These are phyloP conservation scores for Drosophila fuyamai DNA, from an alignment of 1,140 invertebrate genomes.

Conservation along the genomic window DNA sequence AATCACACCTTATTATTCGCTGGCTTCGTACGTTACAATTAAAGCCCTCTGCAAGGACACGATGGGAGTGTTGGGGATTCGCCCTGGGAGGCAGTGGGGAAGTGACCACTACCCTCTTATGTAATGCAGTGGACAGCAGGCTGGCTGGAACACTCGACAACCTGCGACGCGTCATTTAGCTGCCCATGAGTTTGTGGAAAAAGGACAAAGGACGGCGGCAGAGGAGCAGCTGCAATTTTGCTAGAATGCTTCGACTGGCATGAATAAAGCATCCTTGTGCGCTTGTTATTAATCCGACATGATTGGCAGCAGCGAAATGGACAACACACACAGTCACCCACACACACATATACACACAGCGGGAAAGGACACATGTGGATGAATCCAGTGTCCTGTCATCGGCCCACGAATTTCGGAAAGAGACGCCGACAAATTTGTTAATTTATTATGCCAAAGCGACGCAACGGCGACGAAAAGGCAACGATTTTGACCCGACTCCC, in stretches of 20 bases:
- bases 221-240: constrained; percentile 71
- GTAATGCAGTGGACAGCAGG: constrained; percentile 71
- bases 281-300: constrained; percentile 79
- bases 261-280: constrained; percentile 69
- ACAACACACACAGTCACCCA: constrained; percentile 39
- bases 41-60: constrained; percentile 8
- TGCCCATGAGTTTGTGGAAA: constrained; percentile 43
- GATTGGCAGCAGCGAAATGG: constrained; percentile 79
- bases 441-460: constrained; percentile 76
- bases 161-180: constrained; percentile 76
- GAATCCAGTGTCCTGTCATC: constrained; percentile 65
- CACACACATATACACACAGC: constrained; percentile 7
- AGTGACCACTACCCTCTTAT: constrained; percentile 31
- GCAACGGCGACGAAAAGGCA: constrained; percentile 33
- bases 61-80: no score
- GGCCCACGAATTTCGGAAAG: constrained; percentile 65
- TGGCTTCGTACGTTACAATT: background rate
- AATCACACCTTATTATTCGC: background rate
- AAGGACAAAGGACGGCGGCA: constrained; percentile 22
- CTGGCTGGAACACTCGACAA: constrained; percentile 52
- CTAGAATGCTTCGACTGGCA: constrained; percentile 67
- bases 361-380: constrained; percentile 71
- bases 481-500: constrained; percentile 47
- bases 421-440: constrained; percentile 79
- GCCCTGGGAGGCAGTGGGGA: background rate